Conservation (phyloP, 2,797 vertebrate species). For the Sparidentex hasta region DNA sequence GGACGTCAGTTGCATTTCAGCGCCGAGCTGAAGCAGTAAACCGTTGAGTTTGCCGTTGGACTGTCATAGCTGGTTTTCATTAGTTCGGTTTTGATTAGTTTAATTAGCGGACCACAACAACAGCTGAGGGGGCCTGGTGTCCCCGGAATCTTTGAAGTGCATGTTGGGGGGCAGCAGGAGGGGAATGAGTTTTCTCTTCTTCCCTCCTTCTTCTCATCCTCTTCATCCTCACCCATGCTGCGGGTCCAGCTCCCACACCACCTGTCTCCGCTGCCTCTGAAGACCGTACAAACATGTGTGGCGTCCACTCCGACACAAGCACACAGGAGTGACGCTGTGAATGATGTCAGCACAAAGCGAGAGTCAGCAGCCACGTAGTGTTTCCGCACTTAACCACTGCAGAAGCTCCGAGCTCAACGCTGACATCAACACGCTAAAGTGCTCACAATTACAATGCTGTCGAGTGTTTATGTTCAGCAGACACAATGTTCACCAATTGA, state of each 20-base stretch:
- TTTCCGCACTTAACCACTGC: background rate
- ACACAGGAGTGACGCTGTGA: conserved; percentile 1
- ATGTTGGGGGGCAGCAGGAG: conserved; percentile 71
- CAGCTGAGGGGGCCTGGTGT: conserved; percentile 39
- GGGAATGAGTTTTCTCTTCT: conserved; percentile 64
- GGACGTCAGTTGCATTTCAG: conserved; percentile 39
- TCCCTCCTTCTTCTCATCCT: conserved; percentile 47
- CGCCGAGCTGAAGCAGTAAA: conserved; percentile 11
- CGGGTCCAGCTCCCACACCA: conserved; percentile 69
- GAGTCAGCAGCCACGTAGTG: background rate
- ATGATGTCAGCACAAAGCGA: conserved; percentile 10
- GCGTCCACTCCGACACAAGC: background rate
- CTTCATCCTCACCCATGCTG: conserved; percentile 69
- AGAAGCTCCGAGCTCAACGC: background rate
- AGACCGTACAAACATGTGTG: background rate
- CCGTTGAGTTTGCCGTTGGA: conserved; percentile 5
- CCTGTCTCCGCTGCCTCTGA: conserved; percentile 69
- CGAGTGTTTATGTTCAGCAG: background rate
- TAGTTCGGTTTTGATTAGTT: conserved; percentile 38
- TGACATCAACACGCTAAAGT: background rate
- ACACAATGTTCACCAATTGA: background rate
- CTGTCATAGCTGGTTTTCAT: conserved; percentile 20
- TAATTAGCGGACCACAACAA: conserved; percentile 44
- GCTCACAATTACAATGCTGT: background rate
- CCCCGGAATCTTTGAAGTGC: conserved; percentile 66